Base-by-base conservation (phyloP, 2,888 invertebrate genomes). In the Linyphia triangularis region DNA sequence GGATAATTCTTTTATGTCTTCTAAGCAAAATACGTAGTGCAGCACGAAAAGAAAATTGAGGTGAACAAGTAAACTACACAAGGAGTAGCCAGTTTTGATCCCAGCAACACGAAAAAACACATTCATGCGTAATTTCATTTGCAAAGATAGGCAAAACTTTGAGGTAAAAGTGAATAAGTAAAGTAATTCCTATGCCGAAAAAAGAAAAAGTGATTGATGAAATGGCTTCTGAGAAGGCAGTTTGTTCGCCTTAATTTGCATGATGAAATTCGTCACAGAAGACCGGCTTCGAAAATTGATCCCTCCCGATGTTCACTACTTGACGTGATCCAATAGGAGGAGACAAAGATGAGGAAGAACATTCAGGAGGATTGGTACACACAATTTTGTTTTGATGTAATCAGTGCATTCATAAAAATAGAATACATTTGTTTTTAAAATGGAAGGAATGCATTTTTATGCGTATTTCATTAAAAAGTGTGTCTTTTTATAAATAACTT, bases 191-290 rank as follows among this genome's bases (percentile, higher is more conserved):
- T 51, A 37, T 65, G 22, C 43, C 19, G 65, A 43, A 24, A n/a
- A n/a, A n/a, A 65, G 51, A 67, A 63, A 81, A 61, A 72, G 82
- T 82, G 82, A 82, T 82, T 82, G 82, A 82, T 82, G 69, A 57
- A 72, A 82, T 61, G 61, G 61, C 61, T 40, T 72, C 57, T 7
- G 59, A 61, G 37, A 26, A 59, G 51, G 82, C 28, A 82, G 37
- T 82, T 82, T 40, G 70, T 72, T 28, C 61, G 33, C 40, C 82
- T 82, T 72, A 72, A 82, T 82, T 82, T 82, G 82, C 82, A 82
- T 82, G 82, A 82, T 72, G 82, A 72, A 82, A 82, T 61, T 19
- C 72, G 82, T 72, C 72, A 72, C 70, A 28, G 40, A 63, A 82
- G 70, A 69, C 61, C 61, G 40, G 30, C 24, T 40, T 24, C 16